Percentiles rank a stretch among this genome's conserved stretches.
Evolutionary conservation across 2,113 vertebrate genomes (phyloP).

Genomic region (Catagonus wagneri): DNA sequence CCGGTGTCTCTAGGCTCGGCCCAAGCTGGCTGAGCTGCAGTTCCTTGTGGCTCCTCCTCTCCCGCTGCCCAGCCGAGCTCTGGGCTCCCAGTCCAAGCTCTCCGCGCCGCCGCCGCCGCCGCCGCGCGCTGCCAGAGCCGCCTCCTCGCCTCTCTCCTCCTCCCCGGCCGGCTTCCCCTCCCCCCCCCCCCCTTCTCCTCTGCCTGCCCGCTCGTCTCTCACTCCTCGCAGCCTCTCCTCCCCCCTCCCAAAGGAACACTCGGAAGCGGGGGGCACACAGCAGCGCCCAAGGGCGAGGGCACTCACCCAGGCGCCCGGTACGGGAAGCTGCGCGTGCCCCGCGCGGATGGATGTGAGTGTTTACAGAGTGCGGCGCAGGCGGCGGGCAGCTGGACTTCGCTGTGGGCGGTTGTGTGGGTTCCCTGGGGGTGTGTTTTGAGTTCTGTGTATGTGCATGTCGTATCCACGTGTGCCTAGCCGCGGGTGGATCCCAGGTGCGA

Average conservation of each 20-base stretch:
- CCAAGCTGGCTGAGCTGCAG: constrained; percentile 68
- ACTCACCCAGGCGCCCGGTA: constrained; percentile 8
- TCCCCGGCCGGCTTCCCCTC: constrained; percentile 55
- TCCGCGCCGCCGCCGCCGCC: constrained; percentile 67
- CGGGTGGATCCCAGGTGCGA: not conserved
- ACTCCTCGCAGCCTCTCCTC: constrained; percentile 66
- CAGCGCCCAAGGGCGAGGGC: constrained; percentile 56
- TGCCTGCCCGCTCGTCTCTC: constrained; percentile 56
- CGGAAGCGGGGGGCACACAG: constrained; percentile 54
- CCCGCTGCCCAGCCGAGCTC: constrained; percentile 70
- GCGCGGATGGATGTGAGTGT: not conserved
- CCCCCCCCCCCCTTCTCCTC: constrained; percentile 29
- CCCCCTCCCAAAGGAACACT: constrained; percentile 57
- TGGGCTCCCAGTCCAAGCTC: constrained; percentile 70
- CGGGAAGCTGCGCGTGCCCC: constrained; percentile 30
- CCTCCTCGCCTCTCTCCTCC: constrained; percentile 75
- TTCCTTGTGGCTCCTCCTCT: constrained; percentile 63
- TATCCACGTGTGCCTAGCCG: not conserved
- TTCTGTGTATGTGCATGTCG: not conserved
- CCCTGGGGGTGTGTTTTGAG: not conserved
- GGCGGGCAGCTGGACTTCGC: constrained; percentile 23
- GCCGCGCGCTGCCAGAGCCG: constrained; percentile 69
- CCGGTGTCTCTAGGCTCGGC: constrained; percentile 66
- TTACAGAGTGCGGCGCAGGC: not conserved
- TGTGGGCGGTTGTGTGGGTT: not conserved